These are phyloP conservation scores for Notoglanidium macrostoma DNA, from an alignment of 2,797 vertebrate genomes.

Conservation along the genomic window DNA sequence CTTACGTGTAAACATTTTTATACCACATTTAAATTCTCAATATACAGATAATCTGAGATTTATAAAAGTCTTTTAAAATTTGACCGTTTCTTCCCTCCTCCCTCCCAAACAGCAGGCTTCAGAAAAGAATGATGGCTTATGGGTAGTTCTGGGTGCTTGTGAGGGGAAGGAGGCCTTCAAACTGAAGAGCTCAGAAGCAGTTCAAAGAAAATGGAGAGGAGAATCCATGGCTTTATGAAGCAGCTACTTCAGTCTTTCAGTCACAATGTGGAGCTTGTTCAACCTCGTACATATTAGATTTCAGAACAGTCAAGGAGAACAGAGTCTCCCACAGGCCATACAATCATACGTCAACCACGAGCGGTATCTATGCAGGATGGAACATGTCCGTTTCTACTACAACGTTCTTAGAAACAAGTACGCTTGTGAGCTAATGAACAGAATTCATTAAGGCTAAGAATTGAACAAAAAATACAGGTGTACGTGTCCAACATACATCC, in stretches of 20 bases:
- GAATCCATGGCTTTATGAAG: neutral
- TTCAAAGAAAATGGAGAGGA: neutral
- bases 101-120: neutral
- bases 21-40: constrained; percentile 4
- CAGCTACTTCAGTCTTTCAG: neutral
- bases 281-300: neutral
- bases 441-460: neutral
- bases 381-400: neutral
- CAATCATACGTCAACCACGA: neutral
- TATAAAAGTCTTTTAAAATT: neutral
- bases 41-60: constrained; percentile 16
- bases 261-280: neutral
- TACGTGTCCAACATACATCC: neutral
- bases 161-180: neutral
- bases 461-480: neutral
- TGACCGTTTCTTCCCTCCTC: neutral
- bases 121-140: neutral
- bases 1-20: constrained; percentile 24
- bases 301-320: neutral
- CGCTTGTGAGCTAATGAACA: neutral
- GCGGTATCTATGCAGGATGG: neutral
- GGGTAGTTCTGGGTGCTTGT: neutral
- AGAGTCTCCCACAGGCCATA: neutral
- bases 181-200: neutral
- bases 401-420: neutral